Conservation (phyloP, 2,113 vertebrate genomes). For the Sylvia atricapilla region DNA sequence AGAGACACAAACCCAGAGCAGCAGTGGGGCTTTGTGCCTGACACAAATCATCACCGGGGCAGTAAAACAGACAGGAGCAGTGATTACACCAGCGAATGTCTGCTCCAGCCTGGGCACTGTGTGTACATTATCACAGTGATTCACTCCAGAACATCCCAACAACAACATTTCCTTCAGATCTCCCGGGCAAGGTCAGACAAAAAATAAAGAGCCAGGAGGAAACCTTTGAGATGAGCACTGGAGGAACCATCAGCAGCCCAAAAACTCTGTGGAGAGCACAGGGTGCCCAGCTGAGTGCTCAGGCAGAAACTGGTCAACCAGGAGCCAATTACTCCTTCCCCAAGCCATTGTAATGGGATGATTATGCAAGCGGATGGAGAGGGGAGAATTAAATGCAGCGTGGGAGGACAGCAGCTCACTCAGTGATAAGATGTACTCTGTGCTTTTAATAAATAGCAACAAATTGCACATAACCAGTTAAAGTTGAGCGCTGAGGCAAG, state of each 20-base stretch:
- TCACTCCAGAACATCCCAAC: neutral
- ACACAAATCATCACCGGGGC: neutral
- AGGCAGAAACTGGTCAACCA: slow-evolving; percentile 32
- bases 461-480: slow-evolving; percentile 28
- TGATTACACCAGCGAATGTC: slow-evolving; percentile 5
- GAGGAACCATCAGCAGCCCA: neutral
- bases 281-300: neutral
- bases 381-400: slow-evolving; percentile 35
- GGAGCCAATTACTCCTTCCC: slow-evolving; percentile 34
- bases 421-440: slow-evolving; percentile 22
- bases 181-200: slow-evolving; percentile 1
- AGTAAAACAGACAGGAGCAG: slow-evolving; percentile 1
- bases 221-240: neutral
- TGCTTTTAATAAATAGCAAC: slow-evolving; percentile 63
- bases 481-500: neutral
- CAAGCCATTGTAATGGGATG: neutral
- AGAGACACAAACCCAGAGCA: neutral
- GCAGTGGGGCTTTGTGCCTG: neutral
- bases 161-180: neutral
- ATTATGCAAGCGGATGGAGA: slow-evolving; percentile 39
- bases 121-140: neutral
- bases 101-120: neutral
- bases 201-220: neutral
- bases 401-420: slow-evolving; percentile 63
- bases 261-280: neutral